Conservation (phyloP, 2,888 invertebrate genomes). For the Perizoma flavofasciatum region DNA sequence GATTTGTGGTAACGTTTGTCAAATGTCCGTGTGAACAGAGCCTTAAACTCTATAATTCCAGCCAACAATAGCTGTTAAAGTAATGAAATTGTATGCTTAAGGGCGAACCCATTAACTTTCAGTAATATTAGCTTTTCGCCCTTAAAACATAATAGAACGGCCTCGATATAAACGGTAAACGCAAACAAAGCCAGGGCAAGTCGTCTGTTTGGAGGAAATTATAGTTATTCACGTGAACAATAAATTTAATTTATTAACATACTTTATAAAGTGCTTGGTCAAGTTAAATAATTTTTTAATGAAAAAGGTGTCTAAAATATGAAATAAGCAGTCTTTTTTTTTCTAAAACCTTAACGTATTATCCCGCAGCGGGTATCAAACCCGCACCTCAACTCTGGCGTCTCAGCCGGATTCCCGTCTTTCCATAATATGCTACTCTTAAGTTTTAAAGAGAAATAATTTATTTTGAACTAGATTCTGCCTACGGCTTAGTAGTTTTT, state of each 20-base stretch:
- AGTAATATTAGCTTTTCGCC: constrained; percentile 32
- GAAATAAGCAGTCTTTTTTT: no score
- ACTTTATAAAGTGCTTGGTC: constrained; percentile 4
- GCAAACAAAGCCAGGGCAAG: constrained; percentile 27
- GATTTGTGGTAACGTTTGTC: neutral
- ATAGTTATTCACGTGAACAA: constrained; percentile 17
- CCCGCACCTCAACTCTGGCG: no score
- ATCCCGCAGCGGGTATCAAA: no score
- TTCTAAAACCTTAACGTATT: no score
- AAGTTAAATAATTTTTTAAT: constrained; percentile 8
- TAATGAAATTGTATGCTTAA: constrained; percentile 37
- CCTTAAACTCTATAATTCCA: constrained; percentile 25
- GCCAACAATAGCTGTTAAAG: constrained; percentile 30
- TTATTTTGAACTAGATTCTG: no score
- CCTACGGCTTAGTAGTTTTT: no score
- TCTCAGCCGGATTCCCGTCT: no score
- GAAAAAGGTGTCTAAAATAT: no score
- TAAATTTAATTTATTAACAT: constrained; percentile 6
- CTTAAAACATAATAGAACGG: constrained; percentile 34
- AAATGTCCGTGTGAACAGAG: constrained; percentile 2
- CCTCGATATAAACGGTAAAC: constrained; percentile 22
- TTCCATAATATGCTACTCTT: no score
- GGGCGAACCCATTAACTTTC: constrained; percentile 33
- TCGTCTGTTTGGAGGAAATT: constrained; percentile 22
- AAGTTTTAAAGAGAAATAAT: no score